These are phyloP conservation scores for Hetaerina americana DNA, from an alignment of 1,140 invertebrate species.

Conservation along the genomic window DNA sequence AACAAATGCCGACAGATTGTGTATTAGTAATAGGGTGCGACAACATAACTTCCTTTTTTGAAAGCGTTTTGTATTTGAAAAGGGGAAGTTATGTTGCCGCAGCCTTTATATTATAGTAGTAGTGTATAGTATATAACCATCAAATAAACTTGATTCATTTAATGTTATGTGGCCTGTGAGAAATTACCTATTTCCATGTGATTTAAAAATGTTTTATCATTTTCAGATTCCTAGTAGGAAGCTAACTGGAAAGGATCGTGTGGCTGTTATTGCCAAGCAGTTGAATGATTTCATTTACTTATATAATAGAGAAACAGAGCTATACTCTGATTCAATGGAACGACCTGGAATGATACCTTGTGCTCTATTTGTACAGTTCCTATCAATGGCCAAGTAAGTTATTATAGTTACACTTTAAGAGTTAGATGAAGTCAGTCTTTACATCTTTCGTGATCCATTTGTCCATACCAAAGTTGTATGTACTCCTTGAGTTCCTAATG, in stretches of 20 bases:
- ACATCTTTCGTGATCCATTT: too few relatives aligned
- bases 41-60: too few relatives aligned
- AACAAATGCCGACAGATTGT: slow-evolving; percentile 2
- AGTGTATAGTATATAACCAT: slow-evolving; percentile 2
- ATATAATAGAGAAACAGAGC: slow-evolving; percentile 73
- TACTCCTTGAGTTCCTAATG: too few relatives aligned
- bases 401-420: too few relatives aligned
- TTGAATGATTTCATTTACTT: slow-evolving; percentile 84
- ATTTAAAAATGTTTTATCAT: slow-evolving; percentile 16
- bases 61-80: too few relatives aligned
- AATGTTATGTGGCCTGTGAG: too few relatives aligned
- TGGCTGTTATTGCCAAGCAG: slow-evolving; percentile 78
- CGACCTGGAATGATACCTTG: slow-evolving; percentile 24
- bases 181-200: too few relatives aligned
- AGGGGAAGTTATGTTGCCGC: too few relatives aligned
- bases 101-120: slow-evolving; percentile 7
- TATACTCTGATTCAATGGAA: slow-evolving; percentile 14
- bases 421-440: too few relatives aligned
- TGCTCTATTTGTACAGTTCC: slow-evolving; percentile 25
- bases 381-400: slow-evolving; percentile 25
- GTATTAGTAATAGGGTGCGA: too few relatives aligned
- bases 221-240: slow-evolving; percentile 56
- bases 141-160: not conserved
- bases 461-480: too few relatives aligned
- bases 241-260: slow-evolving; percentile 67